These are phyloP conservation scores for Lysiphlebus fabarum DNA, from an alignment of 1,140 invertebrate genomes.

Conservation along the genomic window DNA sequence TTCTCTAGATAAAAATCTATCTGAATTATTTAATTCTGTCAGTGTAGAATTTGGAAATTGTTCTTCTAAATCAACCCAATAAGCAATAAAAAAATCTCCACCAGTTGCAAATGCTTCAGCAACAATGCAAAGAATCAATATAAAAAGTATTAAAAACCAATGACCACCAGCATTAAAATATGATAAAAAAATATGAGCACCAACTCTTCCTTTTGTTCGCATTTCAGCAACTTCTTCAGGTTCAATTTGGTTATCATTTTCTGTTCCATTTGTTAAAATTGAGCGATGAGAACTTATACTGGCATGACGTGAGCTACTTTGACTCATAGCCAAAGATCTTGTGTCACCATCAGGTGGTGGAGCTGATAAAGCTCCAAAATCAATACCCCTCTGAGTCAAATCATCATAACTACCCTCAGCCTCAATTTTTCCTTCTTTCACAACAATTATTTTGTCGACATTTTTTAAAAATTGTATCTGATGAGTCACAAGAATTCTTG, in stretches of 20 bases:
- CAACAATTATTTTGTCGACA: constrained; percentile 72
- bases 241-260: not conserved
- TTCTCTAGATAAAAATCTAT: constrained; percentile 29
- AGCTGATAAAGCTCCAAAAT: constrained; percentile 63
- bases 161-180: constrained; percentile 70
- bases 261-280: not conserved
- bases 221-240: constrained; percentile 60
- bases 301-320: constrained; percentile 53
- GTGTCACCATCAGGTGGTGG: constrained; percentile 31
- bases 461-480: constrained; percentile 77
- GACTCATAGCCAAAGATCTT: not conserved
- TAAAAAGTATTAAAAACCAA: constrained; percentile 57
- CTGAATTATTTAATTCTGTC: not conserved
- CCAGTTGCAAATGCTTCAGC: constrained; percentile 68
- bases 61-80: constrained; percentile 62
- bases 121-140: constrained; percentile 62
- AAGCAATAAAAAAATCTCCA: constrained; percentile 74
- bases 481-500: constrained; percentile 80
- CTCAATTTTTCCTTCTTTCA: constrained; percentile 65
- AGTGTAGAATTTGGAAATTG: constrained; percentile 11
- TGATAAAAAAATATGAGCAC: constrained; percentile 60
- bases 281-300: not conserved
- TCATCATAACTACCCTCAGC: constrained; percentile 56
- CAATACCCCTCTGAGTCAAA: constrained; percentile 59
- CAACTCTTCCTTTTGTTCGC: constrained; percentile 48